phyloP scores from a whole-genome alignment of 2,888 invertebrate species.

The Thera obeliscata region DNA sequence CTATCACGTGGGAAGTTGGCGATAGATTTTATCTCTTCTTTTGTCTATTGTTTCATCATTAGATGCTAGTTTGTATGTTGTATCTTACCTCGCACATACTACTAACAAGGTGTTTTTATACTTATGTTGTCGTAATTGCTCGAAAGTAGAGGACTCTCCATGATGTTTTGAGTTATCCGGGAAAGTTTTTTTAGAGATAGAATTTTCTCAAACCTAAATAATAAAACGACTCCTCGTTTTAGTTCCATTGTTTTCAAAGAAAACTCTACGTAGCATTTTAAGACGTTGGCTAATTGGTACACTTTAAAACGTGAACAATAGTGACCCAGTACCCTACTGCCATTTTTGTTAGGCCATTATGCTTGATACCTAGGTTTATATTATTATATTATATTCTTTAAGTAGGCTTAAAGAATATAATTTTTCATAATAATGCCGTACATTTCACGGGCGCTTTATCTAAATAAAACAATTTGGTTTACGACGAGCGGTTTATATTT shows the following conservation, averaged over 20 bases:
- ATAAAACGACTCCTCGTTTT: no score
- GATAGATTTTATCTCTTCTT: neutral
- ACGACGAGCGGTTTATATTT: constrained; percentile 10
- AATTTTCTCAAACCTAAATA: no score
- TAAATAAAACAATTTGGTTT: constrained; percentile 16
- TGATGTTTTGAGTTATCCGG: no score
- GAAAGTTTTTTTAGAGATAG: no score
- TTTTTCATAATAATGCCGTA: neutral
- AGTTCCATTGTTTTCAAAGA: no score
- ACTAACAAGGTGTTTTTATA: no score
- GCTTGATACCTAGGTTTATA: neutral
- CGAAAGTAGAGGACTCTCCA: no score
- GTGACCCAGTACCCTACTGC: neutral
- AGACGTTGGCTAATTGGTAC: no score
- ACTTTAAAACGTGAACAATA: neutral
- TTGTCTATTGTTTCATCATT: neutral
- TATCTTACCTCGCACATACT: neutral
- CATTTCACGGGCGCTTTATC: neutral
- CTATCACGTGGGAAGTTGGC: neutral
- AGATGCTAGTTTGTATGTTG: neutral
- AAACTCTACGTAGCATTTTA: no score
- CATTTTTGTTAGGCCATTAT: neutral
- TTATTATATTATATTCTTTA: no score
- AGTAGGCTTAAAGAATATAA: no score
- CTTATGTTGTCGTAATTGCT: no score